Evolutionary conservation across 2,888 invertebrate genomes (phyloP).

Genomic region (Rhodophaea formosa): DNA sequence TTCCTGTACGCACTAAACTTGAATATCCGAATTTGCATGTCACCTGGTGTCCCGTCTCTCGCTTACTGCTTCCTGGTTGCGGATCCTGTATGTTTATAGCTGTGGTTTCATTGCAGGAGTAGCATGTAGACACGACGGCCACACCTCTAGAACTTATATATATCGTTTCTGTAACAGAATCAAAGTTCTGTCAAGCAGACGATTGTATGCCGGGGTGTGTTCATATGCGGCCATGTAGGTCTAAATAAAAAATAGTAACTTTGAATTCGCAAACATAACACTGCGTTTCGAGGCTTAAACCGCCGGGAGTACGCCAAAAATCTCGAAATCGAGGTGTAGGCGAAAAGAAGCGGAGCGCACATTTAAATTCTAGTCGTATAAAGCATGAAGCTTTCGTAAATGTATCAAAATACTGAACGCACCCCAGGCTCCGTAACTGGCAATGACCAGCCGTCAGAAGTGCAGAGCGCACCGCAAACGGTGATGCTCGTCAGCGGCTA

Average conservation of each 20-base stretch:
- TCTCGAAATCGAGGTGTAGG: background rate
- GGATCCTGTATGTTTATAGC: constrained; percentile 36
- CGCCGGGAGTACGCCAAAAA: constrained; percentile 1
- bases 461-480: constrained; percentile 22
- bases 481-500: background rate
- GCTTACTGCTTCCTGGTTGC: constrained; percentile 52
- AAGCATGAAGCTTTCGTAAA: background rate
- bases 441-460: constrained; percentile 9
- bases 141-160: background rate
- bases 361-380: background rate
- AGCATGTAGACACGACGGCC: constrained; percentile 20
- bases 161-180: background rate
- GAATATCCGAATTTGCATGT: constrained; percentile 48
- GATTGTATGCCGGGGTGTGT: constrained; percentile 10
- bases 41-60: constrained; percentile 36
- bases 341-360: background rate
- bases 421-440: constrained; percentile 7
- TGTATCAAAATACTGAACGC: constrained; percentile 9
- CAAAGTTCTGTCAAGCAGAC: background rate
- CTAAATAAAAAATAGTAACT: background rate
- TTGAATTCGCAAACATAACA: background rate
- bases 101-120: constrained; percentile 45
- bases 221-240: constrained; percentile 5
- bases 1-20: constrained; percentile 42
- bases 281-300: background rate